Conservation (phyloP, 2,797 vertebrate genomes). For the Champsocephalus gunnari region DNA sequence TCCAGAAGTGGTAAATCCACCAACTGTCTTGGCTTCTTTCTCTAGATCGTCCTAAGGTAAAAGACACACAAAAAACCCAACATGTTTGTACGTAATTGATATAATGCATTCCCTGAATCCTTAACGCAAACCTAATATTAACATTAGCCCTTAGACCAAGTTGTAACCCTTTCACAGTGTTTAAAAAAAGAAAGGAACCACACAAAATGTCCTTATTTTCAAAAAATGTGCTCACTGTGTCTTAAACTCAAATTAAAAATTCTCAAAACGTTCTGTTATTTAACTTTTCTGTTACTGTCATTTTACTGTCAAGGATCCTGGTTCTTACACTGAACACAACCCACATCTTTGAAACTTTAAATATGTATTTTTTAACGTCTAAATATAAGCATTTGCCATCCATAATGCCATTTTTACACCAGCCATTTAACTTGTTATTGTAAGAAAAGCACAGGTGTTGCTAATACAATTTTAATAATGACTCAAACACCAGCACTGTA, state of each 20-base stretch:
- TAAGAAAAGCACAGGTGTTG: neutral
- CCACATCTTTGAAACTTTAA: conserved; percentile 1
- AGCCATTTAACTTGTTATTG: neutral
- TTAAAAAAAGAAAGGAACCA: too few relatives aligned
- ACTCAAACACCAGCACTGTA: too few relatives aligned
- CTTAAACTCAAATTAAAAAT: neutral
- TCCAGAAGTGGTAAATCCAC: conserved; percentile 40
- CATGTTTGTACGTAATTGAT: neutral
- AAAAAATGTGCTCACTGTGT: neutral
- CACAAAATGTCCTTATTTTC: neutral
- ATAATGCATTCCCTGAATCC: neutral
- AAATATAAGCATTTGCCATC: neutral
- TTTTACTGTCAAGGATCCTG: too few relatives aligned
- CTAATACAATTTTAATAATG: neutral
- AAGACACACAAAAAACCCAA: conserved; percentile 15
- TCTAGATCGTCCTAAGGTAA: conserved; percentile 39
- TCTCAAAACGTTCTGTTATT: neutral
- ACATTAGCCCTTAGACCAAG: neutral
- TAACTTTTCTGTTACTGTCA: too few relatives aligned
- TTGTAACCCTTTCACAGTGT: neutral
- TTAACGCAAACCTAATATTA: too few relatives aligned
- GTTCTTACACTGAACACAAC: conserved; percentile 12
- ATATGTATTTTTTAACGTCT: neutral
- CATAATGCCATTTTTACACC: neutral
- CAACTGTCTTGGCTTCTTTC: conserved; percentile 49